Evolutionary conservation across 2,888 invertebrate species (phyloP).

Genomic region (Hydriomena furcata): DNA sequence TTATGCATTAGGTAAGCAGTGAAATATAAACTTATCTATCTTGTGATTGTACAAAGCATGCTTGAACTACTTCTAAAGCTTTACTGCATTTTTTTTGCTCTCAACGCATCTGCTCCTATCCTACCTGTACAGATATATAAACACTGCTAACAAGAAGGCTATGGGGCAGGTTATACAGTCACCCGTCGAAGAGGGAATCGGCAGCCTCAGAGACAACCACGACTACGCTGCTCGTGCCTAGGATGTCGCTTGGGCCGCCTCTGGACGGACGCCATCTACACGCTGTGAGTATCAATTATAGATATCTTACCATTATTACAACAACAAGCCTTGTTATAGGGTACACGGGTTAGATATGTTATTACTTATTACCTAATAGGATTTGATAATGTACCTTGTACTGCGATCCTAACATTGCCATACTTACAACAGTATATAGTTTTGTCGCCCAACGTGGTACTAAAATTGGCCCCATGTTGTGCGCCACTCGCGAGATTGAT

Average conservation of each 20-base stretch:
- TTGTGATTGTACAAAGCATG: constrained; percentile 14
- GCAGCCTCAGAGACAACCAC: constrained; percentile 91
- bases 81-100: constrained; percentile 21
- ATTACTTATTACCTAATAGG: too few relatives aligned
- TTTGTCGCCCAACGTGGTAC: constrained; percentile 1
- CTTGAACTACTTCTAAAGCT: constrained; percentile 8
- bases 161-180: constrained; percentile 87
- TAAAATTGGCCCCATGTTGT: constrained; percentile 1
- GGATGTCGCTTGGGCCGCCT: constrained; percentile 71
- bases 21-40: neutral
- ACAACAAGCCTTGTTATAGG: too few relatives aligned
- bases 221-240: constrained; percentile 86
- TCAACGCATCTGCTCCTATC: constrained; percentile 28
- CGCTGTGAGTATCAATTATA: constrained; percentile 60
- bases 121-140: constrained; percentile 42
- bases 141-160: constrained; percentile 49
- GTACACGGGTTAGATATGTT: too few relatives aligned
- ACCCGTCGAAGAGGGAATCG: constrained; percentile 91
- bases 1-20: too few relatives aligned
- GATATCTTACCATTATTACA: constrained; percentile 1
- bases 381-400: too few relatives aligned
- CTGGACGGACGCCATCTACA: constrained; percentile 69
- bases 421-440: too few relatives aligned
- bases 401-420: too few relatives aligned
- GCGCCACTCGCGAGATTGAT: neutral